Evolutionary conservation across 2,113 vertebrate species (phyloP).

Genomic region (Syngnathus typhle): DNA sequence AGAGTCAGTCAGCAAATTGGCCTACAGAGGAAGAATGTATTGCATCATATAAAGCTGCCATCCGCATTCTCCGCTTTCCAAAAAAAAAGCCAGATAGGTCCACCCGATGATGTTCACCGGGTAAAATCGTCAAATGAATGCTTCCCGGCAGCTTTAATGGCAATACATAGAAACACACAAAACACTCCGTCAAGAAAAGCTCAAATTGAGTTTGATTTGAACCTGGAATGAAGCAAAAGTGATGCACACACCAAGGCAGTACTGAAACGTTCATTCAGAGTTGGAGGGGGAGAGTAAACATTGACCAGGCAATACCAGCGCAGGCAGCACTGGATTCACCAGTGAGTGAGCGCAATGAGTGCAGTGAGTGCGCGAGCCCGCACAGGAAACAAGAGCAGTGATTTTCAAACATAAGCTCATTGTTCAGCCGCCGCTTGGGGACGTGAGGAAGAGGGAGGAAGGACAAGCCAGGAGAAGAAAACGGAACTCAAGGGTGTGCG

Average conservation of each 20-base stretch:
- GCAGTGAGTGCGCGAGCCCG: not conserved
- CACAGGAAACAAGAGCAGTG: slow-evolving; percentile 57
- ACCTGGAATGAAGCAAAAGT: slow-evolving; percentile 65
- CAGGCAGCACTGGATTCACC: slow-evolving; percentile 48
- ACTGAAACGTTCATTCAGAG: slow-evolving; percentile 65
- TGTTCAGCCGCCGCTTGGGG: slow-evolving; percentile 52
- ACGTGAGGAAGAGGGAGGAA: slow-evolving; percentile 26
- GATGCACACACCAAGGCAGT: slow-evolving; percentile 62
- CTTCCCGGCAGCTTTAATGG: slow-evolving; percentile 62
- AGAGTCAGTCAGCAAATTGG: slow-evolving; percentile 54
- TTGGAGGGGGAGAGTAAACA: slow-evolving; percentile 57
- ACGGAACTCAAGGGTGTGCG: slow-evolving; percentile 27
- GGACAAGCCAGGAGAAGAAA: slow-evolving; percentile 31
- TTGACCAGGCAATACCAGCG: slow-evolving; percentile 59
- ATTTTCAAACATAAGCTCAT: slow-evolving; percentile 65
- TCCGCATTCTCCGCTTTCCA: slow-evolving; percentile 24
- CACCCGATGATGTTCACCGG: not conserved
- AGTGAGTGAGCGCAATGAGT: slow-evolving; percentile 24
- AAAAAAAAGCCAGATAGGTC: not conserved
- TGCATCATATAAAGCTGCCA: slow-evolving; percentile 66
- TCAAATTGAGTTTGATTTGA: slow-evolving; percentile 49
- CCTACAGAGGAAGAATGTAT: slow-evolving; percentile 54
- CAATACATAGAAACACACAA: slow-evolving; percentile 55
- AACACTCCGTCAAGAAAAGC: slow-evolving; percentile 50
- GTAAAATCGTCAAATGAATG: slow-evolving; percentile 10